Percentiles rank a stretch among this genome's conserved stretches.
Evolutionary conservation across 2,113 vertebrate genomes (phyloP).

Genomic region (Brachypodius melanocephalos): DNA sequence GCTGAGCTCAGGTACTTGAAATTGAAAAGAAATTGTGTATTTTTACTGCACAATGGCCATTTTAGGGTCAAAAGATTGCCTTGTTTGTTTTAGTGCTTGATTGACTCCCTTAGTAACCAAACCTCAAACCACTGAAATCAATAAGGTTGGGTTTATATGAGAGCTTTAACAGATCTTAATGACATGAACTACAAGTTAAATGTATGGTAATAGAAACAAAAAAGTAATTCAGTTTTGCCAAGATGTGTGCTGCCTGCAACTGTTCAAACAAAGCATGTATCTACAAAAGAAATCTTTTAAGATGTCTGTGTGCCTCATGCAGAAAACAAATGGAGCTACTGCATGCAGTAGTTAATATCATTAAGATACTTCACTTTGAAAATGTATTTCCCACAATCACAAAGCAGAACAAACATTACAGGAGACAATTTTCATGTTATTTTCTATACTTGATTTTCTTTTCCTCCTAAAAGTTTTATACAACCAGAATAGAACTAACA

Average conservation of each 20-base stretch:
- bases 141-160: background rate
- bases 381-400: background rate
- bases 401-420: slow-evolving; percentile 11
- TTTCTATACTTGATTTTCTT: background rate
- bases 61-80: background rate
- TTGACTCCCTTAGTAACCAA: slow-evolving; percentile 43
- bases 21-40: background rate
- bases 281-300: background rate
- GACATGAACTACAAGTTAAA: background rate
- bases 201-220: background rate
- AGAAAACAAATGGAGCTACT: slow-evolving; percentile 5
- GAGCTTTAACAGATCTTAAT: background rate
- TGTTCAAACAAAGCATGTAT: background rate
- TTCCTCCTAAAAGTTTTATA: background rate
- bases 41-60: background rate
- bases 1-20: background rate
- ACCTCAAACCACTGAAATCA: slow-evolving; percentile 57
- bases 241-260: background rate
- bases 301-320: background rate
- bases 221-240: background rate
- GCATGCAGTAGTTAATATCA: background rate
- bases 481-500: background rate
- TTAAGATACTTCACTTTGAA: background rate
- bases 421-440: background rate
- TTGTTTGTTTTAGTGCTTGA: background rate